phyloP scores from a whole-genome alignment of 2,113 vertebrate genomes.

The Corythaeola cristata region DNA sequence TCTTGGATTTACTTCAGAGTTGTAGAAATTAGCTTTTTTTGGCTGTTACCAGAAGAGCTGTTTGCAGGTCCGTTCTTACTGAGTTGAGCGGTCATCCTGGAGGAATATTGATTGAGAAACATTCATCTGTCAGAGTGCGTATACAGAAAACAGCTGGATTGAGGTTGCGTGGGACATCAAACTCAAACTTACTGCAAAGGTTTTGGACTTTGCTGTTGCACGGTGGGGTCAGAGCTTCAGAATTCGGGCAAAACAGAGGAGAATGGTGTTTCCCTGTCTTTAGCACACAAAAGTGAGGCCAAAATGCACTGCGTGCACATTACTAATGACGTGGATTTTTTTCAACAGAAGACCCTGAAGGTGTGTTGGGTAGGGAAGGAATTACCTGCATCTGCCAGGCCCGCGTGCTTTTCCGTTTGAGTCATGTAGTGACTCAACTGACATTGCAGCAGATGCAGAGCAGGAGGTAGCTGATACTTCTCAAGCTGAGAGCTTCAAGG shows the following conservation, averaged over 20 bases:
- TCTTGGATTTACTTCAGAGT: not conserved
- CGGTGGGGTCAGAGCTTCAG: not conserved
- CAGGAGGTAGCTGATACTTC: not conserved
- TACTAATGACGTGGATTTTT: accelerated
- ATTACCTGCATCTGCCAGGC: not conserved
- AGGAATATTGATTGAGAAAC: not conserved
- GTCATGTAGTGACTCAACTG: not conserved
- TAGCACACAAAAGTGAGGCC: not conserved
- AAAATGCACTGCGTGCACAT: not conserved
- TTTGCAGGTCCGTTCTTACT: not conserved
- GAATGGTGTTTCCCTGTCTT: not conserved
- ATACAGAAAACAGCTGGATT: not conserved
- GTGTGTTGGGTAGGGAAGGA: not conserved
- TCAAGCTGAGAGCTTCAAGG: not conserved
- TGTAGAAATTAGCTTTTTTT: not conserved
- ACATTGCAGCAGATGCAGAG: not conserved
- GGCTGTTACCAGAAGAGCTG: not conserved
- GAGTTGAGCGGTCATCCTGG: too few species aligned
- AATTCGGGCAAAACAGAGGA: not conserved
- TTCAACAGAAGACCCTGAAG: not conserved
- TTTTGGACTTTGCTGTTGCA: not conserved
- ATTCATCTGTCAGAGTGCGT: not conserved
- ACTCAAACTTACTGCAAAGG: not conserved
- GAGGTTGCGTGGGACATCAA: not conserved
- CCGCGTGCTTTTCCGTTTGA: not conserved